phyloP scores from a whole-genome alignment of 2,797 vertebrate species.

The Mallotus villosus region DNA sequence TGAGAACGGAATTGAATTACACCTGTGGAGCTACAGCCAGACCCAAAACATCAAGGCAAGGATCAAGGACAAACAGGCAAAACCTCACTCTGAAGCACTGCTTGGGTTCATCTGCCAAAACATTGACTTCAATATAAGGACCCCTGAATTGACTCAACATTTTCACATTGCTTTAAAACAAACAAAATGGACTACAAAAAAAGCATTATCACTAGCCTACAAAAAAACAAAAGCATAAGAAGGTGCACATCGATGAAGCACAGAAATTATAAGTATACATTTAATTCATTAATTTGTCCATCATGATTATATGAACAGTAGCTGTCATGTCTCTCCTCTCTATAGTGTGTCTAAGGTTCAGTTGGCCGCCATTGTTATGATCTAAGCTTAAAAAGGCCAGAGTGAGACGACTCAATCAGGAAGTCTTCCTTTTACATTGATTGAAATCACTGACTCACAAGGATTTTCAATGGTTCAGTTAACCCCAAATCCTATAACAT shows the following conservation, averaged over 20 bases:
- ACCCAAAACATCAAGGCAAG: constrained; percentile 7
- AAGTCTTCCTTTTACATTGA: constrained; percentile 55
- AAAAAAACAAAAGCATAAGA: neutral
- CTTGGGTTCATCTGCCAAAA: neutral
- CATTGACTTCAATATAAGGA: neutral
- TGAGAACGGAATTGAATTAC: constrained; percentile 14
- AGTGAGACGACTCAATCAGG: constrained; percentile 41
- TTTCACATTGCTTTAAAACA: too few species aligned
- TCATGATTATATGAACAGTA: neutral
- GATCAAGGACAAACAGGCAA: neutral
- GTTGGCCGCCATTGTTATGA: neutral
- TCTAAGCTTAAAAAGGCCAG: constrained; percentile 9
- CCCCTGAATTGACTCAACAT: too few species aligned
- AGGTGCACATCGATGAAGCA: neutral
- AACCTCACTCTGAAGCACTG: neutral
- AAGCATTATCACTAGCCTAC: neutral
- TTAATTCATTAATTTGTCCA: neutral
- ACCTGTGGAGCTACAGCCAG: constrained; percentile 7
- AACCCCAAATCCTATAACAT: constrained; percentile 50
- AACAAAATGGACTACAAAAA: neutral
- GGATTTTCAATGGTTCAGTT: constrained; percentile 62
- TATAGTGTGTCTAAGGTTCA: neutral
- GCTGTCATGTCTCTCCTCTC: neutral
- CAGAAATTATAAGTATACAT: neutral
- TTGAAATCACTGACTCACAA: constrained; percentile 76